Percentiles rank a stretch among this genome's conserved stretches.
Evolutionary conservation across 53 echinoderm and acorn worm species (phyloP).

Genomic region (Pentamera pediparva): DNA sequence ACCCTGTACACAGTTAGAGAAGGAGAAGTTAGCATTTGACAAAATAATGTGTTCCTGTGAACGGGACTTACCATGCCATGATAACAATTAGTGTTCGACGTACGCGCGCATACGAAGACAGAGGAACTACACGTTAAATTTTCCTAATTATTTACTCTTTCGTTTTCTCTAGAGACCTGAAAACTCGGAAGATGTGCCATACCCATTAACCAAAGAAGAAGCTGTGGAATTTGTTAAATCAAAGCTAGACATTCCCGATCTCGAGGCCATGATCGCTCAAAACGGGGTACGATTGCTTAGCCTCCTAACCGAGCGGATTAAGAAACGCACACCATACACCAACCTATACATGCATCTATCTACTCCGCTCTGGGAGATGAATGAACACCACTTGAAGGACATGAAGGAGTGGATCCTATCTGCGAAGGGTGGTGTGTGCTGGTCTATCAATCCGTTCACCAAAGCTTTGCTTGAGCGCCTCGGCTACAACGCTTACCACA

Average conservation of each 20-base stretch:
- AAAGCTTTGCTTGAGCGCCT: slow-evolving; percentile 3
- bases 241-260: not conserved
- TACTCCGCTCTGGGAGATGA: not conserved
- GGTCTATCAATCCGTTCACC: slow-evolving; percentile 17
- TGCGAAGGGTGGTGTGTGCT: not conserved
- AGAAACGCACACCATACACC: slow-evolving; percentile 5
- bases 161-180: not conserved
- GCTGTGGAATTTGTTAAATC: slow-evolving; percentile 1
- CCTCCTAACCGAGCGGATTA: not conserved
- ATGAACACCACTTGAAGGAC: too few relatives aligned
- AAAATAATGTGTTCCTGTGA: too few relatives aligned
- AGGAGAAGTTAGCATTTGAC: too few relatives aligned
- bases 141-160: too few relatives aligned
- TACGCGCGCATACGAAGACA: too few relatives aligned
- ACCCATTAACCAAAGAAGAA: slow-evolving; percentile 12
- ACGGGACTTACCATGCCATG: too few relatives aligned
- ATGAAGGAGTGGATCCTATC: slow-evolving; percentile 1
- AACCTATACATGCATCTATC: slow-evolving; percentile 1
- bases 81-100: too few relatives aligned
- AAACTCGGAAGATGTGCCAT: not conserved
- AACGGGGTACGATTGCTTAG: not conserved
- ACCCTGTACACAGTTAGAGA: too few relatives aligned
- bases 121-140: too few relatives aligned
- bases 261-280: not conserved
- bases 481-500: slow-evolving; percentile 12